Evolutionary conservation across 2,888 invertebrate species (phyloP), one percentile per base, ranked within the genome.

Genomic region (Platycheirus albimanus): DNA sequence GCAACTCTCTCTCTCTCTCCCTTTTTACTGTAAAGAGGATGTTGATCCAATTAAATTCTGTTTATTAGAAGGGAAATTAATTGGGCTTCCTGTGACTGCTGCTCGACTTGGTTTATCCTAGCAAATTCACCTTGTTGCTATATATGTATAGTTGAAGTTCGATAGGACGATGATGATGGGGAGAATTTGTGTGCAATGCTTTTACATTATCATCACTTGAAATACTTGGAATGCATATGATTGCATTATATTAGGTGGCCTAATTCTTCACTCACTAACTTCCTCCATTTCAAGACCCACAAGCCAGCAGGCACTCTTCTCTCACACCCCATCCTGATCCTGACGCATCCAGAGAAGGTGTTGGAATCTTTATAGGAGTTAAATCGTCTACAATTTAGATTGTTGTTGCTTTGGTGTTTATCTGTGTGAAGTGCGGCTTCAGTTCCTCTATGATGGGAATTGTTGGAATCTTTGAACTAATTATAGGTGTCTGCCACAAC

Each of bases 11-110:
- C 11, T 13, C n/a, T 54, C 8, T 6, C 17, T 36, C 38, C 4
- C 15, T 15, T 11, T 20, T 15, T 4, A 19, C 15, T 67, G 47
- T 58, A 64, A 78, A 78, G 74, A 84, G 80, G 76, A 84, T 79
- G 80, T 76, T 84, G 80, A 84, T 84, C 80, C 84, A 84, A 84
- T 84, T 84, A 84, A 80, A 84, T 69, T 80, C 80, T 84, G 84
- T 84, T 84, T 84, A 80, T 75, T 76, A 84, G 84, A 67, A 76
- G 84, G 61, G 84, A 84, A 84, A 84, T 84, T 84, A 84, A 80
- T 84, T 84, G 84, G 84, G 76, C 84, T 76, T 80, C 80, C 80
- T 67, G 61, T 66, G 66, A 19, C 36, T 63, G 52, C 45, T 45
- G 78, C 43, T 58, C 67, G 38, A 30, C 64, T 64, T 64, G 43